Percentiles rank a stretch among this genome's conserved stretches.
phyloP scores from a whole-genome alignment of 2,888 invertebrate genomes.

The Cephonodes hylas region DNA sequence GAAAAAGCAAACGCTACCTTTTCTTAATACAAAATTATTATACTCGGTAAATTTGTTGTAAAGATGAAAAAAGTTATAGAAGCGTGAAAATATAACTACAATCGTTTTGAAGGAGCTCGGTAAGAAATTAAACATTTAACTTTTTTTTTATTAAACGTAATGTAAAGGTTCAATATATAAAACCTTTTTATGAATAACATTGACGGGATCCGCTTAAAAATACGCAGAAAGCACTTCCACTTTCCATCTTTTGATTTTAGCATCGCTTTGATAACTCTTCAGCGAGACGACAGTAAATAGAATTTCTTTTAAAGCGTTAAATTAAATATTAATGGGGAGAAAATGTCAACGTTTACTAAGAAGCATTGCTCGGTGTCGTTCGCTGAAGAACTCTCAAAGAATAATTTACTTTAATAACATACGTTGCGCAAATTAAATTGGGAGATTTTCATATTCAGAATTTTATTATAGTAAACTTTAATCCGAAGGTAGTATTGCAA shows the following conservation, averaged over 20 bases:
- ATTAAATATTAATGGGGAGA: constrained; percentile 37
- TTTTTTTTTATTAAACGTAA: background rate
- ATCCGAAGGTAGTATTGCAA: background rate
- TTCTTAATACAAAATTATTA: background rate
- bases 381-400: constrained; percentile 21
- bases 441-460: background rate
- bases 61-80: background rate
- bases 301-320: constrained; percentile 30
- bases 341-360: constrained; percentile 31
- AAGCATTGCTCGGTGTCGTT: constrained; percentile 29
- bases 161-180: background rate
- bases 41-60: background rate
- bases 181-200: background rate
- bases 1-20: background rate
- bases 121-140: background rate
- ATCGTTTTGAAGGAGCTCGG: background rate
- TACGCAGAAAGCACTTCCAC: constrained; percentile 18
- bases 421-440: background rate
- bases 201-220: background rate
- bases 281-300: constrained; percentile 19
- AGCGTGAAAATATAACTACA: background rate
- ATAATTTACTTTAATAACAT: constrained; percentile 25
- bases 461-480: background rate
- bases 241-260: constrained; percentile 13
- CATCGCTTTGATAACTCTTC: constrained; percentile 18